These are phyloP conservation scores for Pseudomyrmex cubaensis DNA, from an alignment of 1,140 invertebrate species.

Conservation along the genomic window DNA sequence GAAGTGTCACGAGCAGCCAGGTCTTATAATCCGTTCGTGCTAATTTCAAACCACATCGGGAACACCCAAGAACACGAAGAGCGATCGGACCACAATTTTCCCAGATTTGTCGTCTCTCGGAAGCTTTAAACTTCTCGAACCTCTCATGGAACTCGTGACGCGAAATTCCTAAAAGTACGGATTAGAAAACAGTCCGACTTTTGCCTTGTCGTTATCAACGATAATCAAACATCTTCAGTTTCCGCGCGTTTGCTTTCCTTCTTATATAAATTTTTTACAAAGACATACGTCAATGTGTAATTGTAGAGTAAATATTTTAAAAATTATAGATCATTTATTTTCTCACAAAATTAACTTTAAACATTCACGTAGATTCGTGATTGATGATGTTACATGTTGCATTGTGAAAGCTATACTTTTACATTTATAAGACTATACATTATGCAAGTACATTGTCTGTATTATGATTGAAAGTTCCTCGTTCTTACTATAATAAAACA, in stretches of 20 bases:
- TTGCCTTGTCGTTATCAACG: not conserved
- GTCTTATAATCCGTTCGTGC: constrained; percentile 70
- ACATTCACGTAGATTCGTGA: too few relatives aligned
- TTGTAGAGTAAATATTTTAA: not conserved
- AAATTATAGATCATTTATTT: too few relatives aligned
- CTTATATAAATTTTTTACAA: not conserved
- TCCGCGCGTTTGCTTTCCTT: not conserved
- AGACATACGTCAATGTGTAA: not conserved
- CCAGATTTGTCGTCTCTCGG: constrained; percentile 51
- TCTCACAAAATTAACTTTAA: too few relatives aligned
- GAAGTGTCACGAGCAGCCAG: constrained; percentile 67
- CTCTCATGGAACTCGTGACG: constrained; percentile 21
- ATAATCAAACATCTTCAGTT: constrained; percentile 11
- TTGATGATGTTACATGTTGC: too few relatives aligned
- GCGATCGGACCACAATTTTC: constrained; percentile 54
- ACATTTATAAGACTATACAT: constrained; percentile 16
- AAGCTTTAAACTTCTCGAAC: constrained; percentile 51
- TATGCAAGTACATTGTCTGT: not conserved
- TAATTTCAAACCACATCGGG: constrained; percentile 66
- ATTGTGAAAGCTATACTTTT: constrained; percentile 2
- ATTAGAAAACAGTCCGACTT: constrained; percentile 19
- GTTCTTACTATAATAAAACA: constrained; percentile 48
- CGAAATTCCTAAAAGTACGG: constrained; percentile 29
- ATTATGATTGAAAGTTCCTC: constrained; percentile 7
- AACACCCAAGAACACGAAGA: constrained; percentile 38